Conservation (phyloP, 2,113 vertebrate species). For the Cairina moschata region DNA sequence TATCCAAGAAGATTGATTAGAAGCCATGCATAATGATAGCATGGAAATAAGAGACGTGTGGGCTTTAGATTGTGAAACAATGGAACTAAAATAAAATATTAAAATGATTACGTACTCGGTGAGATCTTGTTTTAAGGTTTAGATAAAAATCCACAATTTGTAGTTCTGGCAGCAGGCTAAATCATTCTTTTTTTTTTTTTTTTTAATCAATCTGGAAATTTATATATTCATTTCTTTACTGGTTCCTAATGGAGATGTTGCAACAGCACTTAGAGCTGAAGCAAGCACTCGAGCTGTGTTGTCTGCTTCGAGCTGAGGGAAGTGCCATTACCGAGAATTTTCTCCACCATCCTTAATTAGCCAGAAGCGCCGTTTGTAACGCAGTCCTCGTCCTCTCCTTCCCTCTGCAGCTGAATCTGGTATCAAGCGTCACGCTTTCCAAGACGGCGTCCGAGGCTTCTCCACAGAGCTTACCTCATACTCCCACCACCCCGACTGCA, state of each 20-base stretch:
- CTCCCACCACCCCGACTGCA: slow-evolving; percentile 95
- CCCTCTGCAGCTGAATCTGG: slow-evolving; percentile 88
- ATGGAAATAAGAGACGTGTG: slow-evolving; percentile 15
- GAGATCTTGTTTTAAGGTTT: neutral
- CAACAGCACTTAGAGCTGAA: neutral
- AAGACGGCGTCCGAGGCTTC: slow-evolving; percentile 92
- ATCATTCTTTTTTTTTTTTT: neutral
- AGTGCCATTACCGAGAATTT: rapidly evolving
- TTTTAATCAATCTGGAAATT: neutral
- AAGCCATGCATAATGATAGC: slow-evolving; percentile 45
- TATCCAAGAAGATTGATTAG: slow-evolving; percentile 52
- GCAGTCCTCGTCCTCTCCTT: neutral
- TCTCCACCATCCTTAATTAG: neutral
- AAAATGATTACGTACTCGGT: neutral
- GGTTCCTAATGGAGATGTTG: neutral
- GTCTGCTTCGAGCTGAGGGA: neutral
- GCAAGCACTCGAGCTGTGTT: neutral
- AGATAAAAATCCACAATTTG: neutral
- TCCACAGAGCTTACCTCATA: slow-evolving; percentile 97
- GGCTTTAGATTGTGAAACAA: slow-evolving; percentile 23
- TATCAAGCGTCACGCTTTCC: slow-evolving; percentile 95
- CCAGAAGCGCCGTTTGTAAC: neutral
- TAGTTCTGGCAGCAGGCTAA: neutral
- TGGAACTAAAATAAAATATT: slow-evolving; percentile 32
- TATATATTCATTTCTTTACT: neutral